A percentile compares a stretch with the other conserved stretches of the same genome.
phyloP scores from a whole-genome alignment of 2,888 invertebrate species.

The Protophormia terraenovae region DNA sequence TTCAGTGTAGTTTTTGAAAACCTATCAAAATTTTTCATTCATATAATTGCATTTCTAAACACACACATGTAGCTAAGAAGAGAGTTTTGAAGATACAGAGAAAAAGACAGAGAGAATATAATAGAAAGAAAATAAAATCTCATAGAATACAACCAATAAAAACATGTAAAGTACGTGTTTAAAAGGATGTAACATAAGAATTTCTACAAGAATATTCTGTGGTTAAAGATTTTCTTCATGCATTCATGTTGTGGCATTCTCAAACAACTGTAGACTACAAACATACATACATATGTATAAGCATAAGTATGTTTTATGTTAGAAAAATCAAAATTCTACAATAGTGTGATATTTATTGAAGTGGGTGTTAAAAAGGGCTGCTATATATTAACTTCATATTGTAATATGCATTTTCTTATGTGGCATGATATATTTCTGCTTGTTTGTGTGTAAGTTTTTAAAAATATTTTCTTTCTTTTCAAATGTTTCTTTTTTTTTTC shows the following conservation, averaged over 20 bases:
- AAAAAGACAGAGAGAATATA: background rate
- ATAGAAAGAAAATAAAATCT: constrained; percentile 34
- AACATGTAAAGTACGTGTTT: constrained; percentile 62
- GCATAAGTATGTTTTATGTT: background rate
- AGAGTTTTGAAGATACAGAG: background rate
- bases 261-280: constrained; percentile 23
- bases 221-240: constrained; percentile 59
- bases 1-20: constrained; percentile 38
- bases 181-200: constrained; percentile 59
- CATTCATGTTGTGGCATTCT: constrained; percentile 54
- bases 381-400: background rate
- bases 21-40: constrained; percentile 63
- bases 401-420: constrained; percentile 8
- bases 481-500: background rate
- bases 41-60: constrained; percentile 58
- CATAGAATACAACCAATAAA: constrained; percentile 48
- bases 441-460: background rate
- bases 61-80: background rate
- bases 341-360: constrained; percentile 59
- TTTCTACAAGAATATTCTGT: constrained; percentile 60
- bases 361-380: constrained; percentile 37
- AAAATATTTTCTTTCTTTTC: constrained; percentile 5
- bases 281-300: background rate
- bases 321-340: constrained; percentile 57
- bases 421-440: constrained; percentile 1